These are phyloP conservation scores for Apolygus lucorum DNA, from an alignment of 1,140 invertebrate genomes.

Conservation along the genomic window DNA sequence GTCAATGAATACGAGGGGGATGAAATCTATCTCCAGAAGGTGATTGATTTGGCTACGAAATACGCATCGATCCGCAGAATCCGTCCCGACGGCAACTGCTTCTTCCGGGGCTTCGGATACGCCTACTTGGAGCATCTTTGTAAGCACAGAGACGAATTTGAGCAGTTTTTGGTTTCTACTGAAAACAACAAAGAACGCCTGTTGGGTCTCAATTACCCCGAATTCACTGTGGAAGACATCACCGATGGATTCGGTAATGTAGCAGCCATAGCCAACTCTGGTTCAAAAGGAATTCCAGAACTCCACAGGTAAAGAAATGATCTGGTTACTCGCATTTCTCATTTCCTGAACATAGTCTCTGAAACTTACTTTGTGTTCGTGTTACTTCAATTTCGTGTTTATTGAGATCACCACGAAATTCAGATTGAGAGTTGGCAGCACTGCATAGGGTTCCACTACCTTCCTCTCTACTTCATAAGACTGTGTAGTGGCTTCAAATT, in stretches of 20 bases:
- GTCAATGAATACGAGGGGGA: constrained; percentile 80
- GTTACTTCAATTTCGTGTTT: no score
- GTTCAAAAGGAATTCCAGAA: constrained; percentile 49
- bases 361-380: no score
- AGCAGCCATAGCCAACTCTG: constrained; percentile 60
- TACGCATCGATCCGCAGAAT: constrained; percentile 68
- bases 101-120: constrained; percentile 92
- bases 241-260: constrained; percentile 98
- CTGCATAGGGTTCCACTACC: no score
- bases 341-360: no score
- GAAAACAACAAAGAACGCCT: constrained; percentile 80
- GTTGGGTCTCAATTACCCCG: constrained; percentile 79
- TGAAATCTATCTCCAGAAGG: constrained; percentile 76
- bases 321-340: no score
- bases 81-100: constrained; percentile 92
- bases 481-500: no score
- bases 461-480: no score
- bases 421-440: no score
- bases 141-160: constrained; percentile 69
- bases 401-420: no score
- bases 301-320: no score
- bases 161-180: constrained; percentile 71
- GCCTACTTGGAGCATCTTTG: constrained; percentile 84
- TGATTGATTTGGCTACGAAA: constrained; percentile 63
- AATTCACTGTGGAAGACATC: constrained; percentile 97